Base-by-base conservation (phyloP, 2,113 vertebrate species). In the Pluvianellus socialis region DNA sequence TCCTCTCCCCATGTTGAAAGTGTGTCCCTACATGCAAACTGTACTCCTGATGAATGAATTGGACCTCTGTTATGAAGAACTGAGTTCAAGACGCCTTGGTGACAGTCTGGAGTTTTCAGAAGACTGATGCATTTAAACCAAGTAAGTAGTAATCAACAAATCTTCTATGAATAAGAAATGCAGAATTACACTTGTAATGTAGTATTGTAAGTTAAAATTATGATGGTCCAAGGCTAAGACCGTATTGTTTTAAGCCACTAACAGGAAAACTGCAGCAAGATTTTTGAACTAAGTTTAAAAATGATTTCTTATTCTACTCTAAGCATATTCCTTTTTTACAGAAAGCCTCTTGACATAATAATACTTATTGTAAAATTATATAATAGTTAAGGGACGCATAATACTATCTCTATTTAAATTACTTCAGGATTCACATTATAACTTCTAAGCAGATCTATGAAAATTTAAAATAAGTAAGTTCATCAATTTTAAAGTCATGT, bases 21-120 rank as follows among this genome's bases (percentile, higher is more conserved):
- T 4, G 1, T 24, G 5, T 63, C 24, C 27, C 9, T 55, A 26
- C 23, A 18, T 24, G 10, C 5, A 40, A 4, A 11, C 10, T 26
- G 19, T 9, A 19, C 6, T 26, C 27, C 4, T 49, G 12, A 4
- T n/a, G 14, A 75, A 24, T 18, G 8, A 1, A 0, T 2, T 50
- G 38, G 18, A 62, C 10, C 6, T 68, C 30, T 63, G 3, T 32
- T 61, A 42, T 15, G 22, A 62, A 68, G 11, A 75, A 67, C 6
- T 38, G 5, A 42, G 13, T 59, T 79, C 35, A 50, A 56, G 35
- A 65, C 5, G 8, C 55, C 22, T 83, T 30, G 5, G 22, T 47
- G 22, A 24, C 16, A 55, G 6, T 27, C 7, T 44, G 14, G 10
- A 72, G n/a, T 76, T 83, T 63, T 67, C 24, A 50, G 40, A 68